Percentiles rank a stretch among this genome's conserved stretches.
phyloP scores from a whole-genome alignment of 2,113 vertebrate genomes.

The Bubo bubo region DNA sequence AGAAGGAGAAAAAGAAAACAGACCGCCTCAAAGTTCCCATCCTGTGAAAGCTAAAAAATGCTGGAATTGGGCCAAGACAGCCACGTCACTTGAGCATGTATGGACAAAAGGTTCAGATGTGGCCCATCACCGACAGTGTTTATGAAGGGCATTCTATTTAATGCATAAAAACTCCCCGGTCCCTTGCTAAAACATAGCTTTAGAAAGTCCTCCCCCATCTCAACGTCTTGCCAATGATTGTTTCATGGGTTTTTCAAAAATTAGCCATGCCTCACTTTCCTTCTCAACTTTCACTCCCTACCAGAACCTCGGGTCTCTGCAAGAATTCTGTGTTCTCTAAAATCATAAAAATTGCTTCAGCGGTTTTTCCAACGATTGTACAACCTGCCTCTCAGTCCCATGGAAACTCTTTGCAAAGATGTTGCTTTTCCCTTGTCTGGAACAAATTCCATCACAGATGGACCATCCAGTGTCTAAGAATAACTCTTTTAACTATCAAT shows the following conservation, averaged over 20 bases:
- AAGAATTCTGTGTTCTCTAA: neutral
- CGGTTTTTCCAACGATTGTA: constrained; percentile 51
- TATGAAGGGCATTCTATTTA: neutral
- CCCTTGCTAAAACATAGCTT: neutral
- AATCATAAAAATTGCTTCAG: neutral
- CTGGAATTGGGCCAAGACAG: neutral
- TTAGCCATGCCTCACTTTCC: neutral
- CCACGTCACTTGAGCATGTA: neutral
- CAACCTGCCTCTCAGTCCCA: constrained; percentile 68
- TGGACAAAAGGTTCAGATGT: neutral
- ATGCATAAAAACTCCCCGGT: neutral
- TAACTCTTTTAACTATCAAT: constrained; percentile 77
- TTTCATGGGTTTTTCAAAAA: neutral
- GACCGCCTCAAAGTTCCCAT: neutral
- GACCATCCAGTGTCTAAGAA: constrained; percentile 78
- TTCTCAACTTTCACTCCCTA: neutral
- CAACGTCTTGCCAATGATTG: neutral
- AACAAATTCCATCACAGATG: constrained; percentile 74
- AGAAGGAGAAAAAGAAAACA: neutral
- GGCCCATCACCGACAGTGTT: neutral
- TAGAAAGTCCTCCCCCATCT: neutral
- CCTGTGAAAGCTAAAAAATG: neutral
- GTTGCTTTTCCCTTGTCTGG: constrained; percentile 71
- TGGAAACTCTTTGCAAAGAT: constrained; percentile 67
- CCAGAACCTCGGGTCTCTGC: neutral